Base-by-base conservation (phyloP, 1,140 invertebrate genomes). In the Microvelia longipes region DNA sequence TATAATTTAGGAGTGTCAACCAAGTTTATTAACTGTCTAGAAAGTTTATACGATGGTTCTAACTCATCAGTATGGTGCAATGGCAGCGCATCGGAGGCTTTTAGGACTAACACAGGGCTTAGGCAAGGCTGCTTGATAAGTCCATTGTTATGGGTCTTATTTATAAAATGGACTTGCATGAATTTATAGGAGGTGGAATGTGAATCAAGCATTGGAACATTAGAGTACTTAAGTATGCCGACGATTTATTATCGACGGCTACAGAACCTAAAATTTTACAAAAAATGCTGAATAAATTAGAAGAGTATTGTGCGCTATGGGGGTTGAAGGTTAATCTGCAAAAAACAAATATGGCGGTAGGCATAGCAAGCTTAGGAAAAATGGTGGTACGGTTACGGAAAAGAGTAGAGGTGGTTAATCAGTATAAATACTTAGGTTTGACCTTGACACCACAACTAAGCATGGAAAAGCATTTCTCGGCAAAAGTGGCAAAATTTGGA, bases 311-410 rank as follows among this genome's bases (percentile, higher is more conserved):
- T 67, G 27, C 24, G 2, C 0, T n/a, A 0, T 73, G 68, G 29
- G 35, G 61, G 1, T 65, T 73, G 29, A 70, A 26, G 28, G 71
- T 74, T 0, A 75, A 75, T 29, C 29, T 69, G 1, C 71, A 71
- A 26, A 75, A 75, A 70, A 72, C 72, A 15, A 74, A 73, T 30
- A 71, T 74, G 71, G 73, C 0, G 71, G 75, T 1, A 69, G 65
- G 29, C 1, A 60, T 19, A 29, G 26, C 25, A 66, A 60, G 65
- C 1, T 24, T n/a, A n/a, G n/a, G 67, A 71, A 28, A 25, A 68
- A 19, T 71, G 61, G 27, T 24, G 1, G 14, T 69, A 66, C 25
- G 68, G 64, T 14, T 28, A 61, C n/a, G n/a, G 14, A 24, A 65
- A 28, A 1, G 24, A 28, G 13, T 70, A 1, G 64, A 70, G 24